phyloP scores from a whole-genome alignment of 2,888 invertebrate species.

The Pediacus dermestoides region DNA sequence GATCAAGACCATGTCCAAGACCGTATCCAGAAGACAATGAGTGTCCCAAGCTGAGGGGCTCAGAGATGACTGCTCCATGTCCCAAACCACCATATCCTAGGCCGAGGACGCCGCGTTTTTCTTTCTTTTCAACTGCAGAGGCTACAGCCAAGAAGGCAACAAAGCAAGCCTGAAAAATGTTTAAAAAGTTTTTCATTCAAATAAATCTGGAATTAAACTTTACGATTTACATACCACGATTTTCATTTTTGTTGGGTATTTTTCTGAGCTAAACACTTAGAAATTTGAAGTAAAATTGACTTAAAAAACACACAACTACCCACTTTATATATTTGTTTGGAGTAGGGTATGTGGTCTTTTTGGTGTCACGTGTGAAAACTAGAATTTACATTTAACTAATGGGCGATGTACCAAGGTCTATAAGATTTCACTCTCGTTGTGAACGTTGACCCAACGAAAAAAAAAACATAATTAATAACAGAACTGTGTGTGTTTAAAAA shows the following conservation, averaged over 20 bases:
- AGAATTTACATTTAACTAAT: too few species aligned
- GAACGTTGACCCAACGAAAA: too few species aligned
- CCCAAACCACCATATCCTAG: conserved; percentile 22
- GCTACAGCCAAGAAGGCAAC: conserved; percentile 21
- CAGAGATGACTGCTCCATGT: neutral
- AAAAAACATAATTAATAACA: too few species aligned
- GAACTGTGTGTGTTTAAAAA: too few species aligned
- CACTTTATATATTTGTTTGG: too few species aligned
- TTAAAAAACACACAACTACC: too few species aligned
- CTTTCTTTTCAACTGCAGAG: conserved; percentile 23
- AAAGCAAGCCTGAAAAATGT: conserved; percentile 18
- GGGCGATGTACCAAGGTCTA: too few species aligned
- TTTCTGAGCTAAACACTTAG: too few species aligned
- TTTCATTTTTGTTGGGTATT: conserved; percentile 19
- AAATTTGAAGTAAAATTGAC: too few species aligned
- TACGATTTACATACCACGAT: conserved; percentile 20
- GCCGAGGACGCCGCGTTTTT: conserved; percentile 27
- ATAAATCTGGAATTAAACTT: neutral
- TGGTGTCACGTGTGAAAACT: too few species aligned
- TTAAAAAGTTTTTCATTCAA: neutral
- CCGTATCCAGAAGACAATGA: conserved; percentile 11
- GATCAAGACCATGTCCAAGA: conserved; percentile 6
- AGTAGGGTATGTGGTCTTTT: too few species aligned
- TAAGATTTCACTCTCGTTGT: too few species aligned
- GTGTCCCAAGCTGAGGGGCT: neutral